A percentile compares a stretch with the other conserved stretches of the same genome.
These are phyloP conservation scores for Saxidomus purpurata DNA, from an alignment of 1,140 invertebrate species.

Conservation along the genomic window DNA sequence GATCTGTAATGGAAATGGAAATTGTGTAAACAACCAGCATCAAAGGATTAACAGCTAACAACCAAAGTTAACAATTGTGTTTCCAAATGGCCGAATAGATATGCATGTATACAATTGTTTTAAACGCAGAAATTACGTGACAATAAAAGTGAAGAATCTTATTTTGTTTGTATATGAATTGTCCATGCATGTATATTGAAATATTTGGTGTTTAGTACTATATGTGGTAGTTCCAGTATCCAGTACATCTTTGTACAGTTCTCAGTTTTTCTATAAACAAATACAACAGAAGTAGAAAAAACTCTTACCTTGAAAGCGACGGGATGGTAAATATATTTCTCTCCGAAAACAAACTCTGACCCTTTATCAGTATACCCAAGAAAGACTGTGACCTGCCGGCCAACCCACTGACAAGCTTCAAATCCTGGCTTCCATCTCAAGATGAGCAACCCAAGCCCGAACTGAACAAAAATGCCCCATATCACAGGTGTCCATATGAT, in stretches of 20 bases:
- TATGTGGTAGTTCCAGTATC: too few species aligned
- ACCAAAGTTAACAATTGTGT: too few species aligned
- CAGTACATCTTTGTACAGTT: too few species aligned
- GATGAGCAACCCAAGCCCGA: conserved; percentile 93
- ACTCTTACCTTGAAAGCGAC: conserved; percentile 79
- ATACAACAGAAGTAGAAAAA: background rate
- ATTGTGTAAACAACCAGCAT: background rate
- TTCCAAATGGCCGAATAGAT: too few species aligned
- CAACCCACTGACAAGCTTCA: conserved; percentile 92
- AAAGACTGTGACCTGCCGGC: conserved; percentile 91
- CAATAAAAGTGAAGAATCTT: too few species aligned
- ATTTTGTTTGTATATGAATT: too few species aligned
- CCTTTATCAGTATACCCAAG: conserved; percentile 92
- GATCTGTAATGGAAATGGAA: conserved; percentile 77
- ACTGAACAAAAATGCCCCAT: conserved; percentile 94
- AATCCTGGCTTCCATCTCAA: conserved; percentile 94
- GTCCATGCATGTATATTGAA: too few species aligned
- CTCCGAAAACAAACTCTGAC: conserved; percentile 94
- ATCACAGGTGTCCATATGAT: conserved; percentile 79
- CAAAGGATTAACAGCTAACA: background rate
- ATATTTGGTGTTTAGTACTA: too few species aligned
- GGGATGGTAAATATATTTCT: conserved; percentile 83
- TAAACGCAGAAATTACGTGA: too few species aligned
- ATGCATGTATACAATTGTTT: too few species aligned
- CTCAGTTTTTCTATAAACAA: background rate